These are phyloP conservation scores for Pelosia muscerda DNA, from an alignment of 2,888 invertebrate species.

Conservation along the genomic window DNA sequence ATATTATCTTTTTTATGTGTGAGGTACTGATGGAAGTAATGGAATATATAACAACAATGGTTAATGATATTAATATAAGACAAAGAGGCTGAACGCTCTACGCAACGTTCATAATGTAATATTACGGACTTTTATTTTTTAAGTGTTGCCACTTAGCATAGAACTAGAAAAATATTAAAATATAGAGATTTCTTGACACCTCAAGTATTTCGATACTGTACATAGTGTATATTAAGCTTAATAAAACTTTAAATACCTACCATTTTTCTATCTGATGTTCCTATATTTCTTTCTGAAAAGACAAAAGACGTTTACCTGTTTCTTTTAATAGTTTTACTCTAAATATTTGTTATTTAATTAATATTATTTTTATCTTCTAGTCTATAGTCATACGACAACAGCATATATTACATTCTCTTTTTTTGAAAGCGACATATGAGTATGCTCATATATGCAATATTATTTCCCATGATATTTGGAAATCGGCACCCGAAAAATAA, in stretches of 20 bases:
- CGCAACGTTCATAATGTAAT: background rate
- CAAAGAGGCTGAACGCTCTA: background rate
- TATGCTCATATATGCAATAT: background rate
- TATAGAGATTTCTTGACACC: background rate
- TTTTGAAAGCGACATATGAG: background rate
- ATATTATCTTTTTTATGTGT: too few relatives aligned
- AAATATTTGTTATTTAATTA: slow-evolving; percentile 1
- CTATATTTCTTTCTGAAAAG: slow-evolving; percentile 19
- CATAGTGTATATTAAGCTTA: slow-evolving; percentile 5
- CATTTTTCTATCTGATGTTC: slow-evolving; percentile 19
- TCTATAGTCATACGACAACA: background rate
- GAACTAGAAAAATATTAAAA: background rate
- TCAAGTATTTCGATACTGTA: background rate
- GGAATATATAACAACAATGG: background rate
- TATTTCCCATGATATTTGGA: too few relatives aligned
- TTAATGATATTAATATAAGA: background rate
- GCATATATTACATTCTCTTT: background rate
- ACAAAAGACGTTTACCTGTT: slow-evolving; percentile 8
- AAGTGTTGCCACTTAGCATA: slow-evolving; percentile 3
- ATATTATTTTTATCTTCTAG: slow-evolving; percentile 2
- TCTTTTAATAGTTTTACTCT: slow-evolving; percentile 8
- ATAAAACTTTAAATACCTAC: background rate
- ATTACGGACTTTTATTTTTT: background rate
- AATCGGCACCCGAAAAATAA: too few relatives aligned
- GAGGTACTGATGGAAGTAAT: background rate